Conservation (phyloP, 2,888 invertebrate species). For the Biston betularia region DNA sequence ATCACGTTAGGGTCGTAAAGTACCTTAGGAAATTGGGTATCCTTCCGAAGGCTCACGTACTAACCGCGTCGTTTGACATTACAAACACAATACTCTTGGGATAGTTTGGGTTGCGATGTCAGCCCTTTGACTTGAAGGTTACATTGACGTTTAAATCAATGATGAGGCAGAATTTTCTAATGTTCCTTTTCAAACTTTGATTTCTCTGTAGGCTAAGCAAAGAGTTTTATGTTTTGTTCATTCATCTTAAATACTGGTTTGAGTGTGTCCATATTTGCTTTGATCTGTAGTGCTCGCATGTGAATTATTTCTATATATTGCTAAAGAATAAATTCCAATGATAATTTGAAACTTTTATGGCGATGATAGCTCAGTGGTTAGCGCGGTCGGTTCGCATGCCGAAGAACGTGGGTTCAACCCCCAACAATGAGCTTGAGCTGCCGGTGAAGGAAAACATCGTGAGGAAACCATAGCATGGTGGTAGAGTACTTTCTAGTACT, state of each 20-base stretch:
- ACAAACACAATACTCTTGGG: slow-evolving; percentile 47
- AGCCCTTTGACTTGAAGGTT: slow-evolving; percentile 26
- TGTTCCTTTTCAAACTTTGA: neutral
- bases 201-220: neutral
- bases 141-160: slow-evolving; percentile 26
- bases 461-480: too few species aligned
- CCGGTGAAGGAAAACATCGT: too few species aligned
- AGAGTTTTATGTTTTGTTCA: neutral
- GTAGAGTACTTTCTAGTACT: too few species aligned
- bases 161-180: slow-evolving; percentile 16
- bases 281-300: too few species aligned
- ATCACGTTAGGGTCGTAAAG: slow-evolving; percentile 52
- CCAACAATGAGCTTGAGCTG: too few species aligned
- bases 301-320: too few species aligned
- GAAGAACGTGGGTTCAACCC: too few species aligned
- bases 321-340: too few species aligned
- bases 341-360: too few species aligned
- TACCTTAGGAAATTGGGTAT: slow-evolving; percentile 54
- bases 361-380: too few species aligned
- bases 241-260: too few species aligned
- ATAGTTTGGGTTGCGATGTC: slow-evolving; percentile 43
- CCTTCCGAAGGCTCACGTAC: slow-evolving; percentile 52
- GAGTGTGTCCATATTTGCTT: neutral
- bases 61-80: slow-evolving; percentile 47
- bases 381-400: too few species aligned